phyloP scores from a whole-genome alignment of 2,797 vertebrate species.

The Sphenodon punctatus region DNA sequence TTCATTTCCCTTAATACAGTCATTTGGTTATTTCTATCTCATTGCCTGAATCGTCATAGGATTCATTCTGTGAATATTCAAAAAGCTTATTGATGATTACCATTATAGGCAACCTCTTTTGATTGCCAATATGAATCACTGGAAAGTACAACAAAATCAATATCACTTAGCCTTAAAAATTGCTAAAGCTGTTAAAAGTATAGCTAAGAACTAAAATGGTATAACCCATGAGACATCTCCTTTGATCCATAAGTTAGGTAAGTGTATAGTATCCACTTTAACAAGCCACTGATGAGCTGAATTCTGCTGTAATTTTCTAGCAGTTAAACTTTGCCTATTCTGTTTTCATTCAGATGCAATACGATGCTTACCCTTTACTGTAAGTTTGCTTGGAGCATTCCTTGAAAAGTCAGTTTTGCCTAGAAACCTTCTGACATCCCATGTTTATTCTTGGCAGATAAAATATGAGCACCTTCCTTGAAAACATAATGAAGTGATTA shows the following conservation, averaged over 20 bases:
- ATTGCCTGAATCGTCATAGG: neutral
- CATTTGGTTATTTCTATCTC: neutral
- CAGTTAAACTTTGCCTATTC: neutral
- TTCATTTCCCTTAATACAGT: neutral
- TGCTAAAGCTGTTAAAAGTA: neutral
- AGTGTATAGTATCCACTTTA: neutral
- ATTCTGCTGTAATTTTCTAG: neutral
- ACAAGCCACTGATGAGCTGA: neutral
- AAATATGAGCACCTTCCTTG: neutral
- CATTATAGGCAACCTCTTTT: neutral
- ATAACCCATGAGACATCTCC: neutral
- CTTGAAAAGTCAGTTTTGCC: neutral
- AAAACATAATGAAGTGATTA: neutral
- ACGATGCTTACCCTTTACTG: neutral
- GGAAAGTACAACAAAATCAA: neutral
- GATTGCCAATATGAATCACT: constrained; percentile 2
- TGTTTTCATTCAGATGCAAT: neutral
- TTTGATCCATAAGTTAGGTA: neutral
- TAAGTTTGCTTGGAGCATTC: neutral
- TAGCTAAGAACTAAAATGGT: neutral
- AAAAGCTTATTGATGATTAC: constrained; percentile 1
- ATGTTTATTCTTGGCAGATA: constrained; percentile 3
- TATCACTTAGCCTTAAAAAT: neutral
- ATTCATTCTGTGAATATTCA: neutral
- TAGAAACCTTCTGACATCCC: neutral